These are phyloP conservation scores for Carabus problematicus DNA, from an alignment of 2,888 invertebrate species.

Conservation along the genomic window DNA sequence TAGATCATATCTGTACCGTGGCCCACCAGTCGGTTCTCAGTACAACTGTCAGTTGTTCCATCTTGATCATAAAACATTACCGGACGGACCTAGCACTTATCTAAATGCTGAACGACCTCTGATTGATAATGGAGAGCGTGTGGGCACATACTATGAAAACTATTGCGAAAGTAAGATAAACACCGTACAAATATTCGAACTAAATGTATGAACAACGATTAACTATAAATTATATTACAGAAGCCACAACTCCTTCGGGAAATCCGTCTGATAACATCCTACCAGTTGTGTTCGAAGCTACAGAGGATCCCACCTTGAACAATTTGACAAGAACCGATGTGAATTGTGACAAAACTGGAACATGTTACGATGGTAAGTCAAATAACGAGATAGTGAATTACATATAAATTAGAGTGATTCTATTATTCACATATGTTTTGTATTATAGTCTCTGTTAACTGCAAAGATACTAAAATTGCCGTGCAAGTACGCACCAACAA, in stretches of 20 bases:
- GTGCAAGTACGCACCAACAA: constrained; percentile 91
- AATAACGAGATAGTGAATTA: not conserved
- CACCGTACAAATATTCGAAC: not conserved
- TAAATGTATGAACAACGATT: not conserved
- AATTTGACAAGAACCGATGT: constrained; percentile 80
- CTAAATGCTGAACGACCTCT: constrained; percentile 88
- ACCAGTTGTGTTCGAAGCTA: constrained; percentile 79
- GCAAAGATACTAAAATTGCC: constrained; percentile 92
- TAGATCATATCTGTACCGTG: constrained; percentile 78
- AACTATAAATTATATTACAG: constrained; percentile 41
- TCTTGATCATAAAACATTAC: constrained; percentile 88
- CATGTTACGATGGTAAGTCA: constrained; percentile 88
- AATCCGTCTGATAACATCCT: constrained; percentile 65
- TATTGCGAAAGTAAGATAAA: constrained; percentile 81
- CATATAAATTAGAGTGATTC: not conserved
- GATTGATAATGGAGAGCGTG: constrained; percentile 89
- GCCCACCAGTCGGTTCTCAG: constrained; percentile 72
- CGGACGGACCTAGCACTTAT: constrained; percentile 91
- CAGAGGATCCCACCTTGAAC: constrained; percentile 75
- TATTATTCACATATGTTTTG: too few relatives aligned
- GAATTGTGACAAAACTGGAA: constrained; percentile 93
- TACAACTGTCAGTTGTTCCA: constrained; percentile 94
- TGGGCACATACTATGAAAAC: constrained; percentile 90
- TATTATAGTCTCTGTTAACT: constrained; percentile 85
- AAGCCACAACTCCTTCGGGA: constrained; percentile 49